These are phyloP conservation scores for Eptesicus fuscus DNA, from an alignment of 2,113 vertebrate genomes.

Conservation along the genomic window DNA sequence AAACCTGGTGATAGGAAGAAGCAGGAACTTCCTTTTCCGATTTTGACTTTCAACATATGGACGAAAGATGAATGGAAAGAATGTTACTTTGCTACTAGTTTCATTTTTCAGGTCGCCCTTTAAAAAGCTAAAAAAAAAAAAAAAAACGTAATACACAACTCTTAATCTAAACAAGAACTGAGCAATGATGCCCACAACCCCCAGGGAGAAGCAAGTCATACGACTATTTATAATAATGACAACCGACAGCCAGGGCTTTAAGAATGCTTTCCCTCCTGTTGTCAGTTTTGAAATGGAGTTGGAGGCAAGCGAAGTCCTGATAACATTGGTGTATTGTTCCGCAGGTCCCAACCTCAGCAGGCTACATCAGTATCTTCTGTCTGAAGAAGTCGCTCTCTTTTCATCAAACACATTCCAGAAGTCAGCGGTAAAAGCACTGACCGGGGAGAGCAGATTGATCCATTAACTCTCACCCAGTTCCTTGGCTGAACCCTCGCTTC, in stretches of 20 bases:
- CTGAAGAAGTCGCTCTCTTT: conserved; percentile 88
- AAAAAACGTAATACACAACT: conserved; percentile 1
- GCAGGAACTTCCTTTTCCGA: background rate
- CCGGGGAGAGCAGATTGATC: conserved; percentile 92
- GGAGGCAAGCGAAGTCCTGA: conserved; percentile 72
- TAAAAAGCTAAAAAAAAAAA: background rate
- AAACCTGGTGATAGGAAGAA: conserved; percentile 27
- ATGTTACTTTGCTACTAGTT: background rate
- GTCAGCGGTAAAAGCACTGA: conserved; percentile 91
- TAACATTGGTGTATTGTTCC: conserved; percentile 85
- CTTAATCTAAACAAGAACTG: conserved; percentile 23
- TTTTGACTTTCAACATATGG: conserved; percentile 8
- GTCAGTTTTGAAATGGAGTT: conserved; percentile 78
- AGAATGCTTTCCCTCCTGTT: conserved; percentile 74
- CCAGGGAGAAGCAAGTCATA: conserved; percentile 51
- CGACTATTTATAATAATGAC: conserved; percentile 69
- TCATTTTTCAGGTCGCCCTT: conserved; percentile 13
- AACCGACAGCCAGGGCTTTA: conserved; percentile 63
- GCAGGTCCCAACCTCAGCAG: conserved; percentile 81
- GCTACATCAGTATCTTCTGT: conserved; percentile 84
- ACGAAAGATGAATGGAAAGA: background rate
- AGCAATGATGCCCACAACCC: background rate
- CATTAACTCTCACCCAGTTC: conserved; percentile 95
- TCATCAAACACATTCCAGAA: conserved; percentile 97
- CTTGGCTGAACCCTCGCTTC: conserved; percentile 88